Evolutionary conservation across 2,113 vertebrate genomes (phyloP).

Genomic region (rabbit (Oryctolagus cuniculus)): mOryCun1.1 NC_091447.1:35486001-35486500

Average conservation of each 20-base stretch:
- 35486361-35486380: not conserved
- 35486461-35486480: not conserved
- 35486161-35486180: slow-evolving; percentile 23
- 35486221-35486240: not conserved
- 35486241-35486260: not conserved
- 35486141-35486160: slow-evolving; percentile 55
- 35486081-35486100: slow-evolving; percentile 69
- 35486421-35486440: slow-evolving; percentile 12
- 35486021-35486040: slow-evolving; percentile 77
- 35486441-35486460: not conserved
- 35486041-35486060: slow-evolving; percentile 79
- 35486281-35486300: not conserved
- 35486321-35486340: not conserved
- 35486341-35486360: not conserved
- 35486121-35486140: slow-evolving; percentile 51
- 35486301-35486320: slow-evolving; percentile 30
- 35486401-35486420: not conserved
- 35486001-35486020: slow-evolving; percentile 75
- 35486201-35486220: not conserved
- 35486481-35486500: not conserved
- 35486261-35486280: slow-evolving; percentile 2
- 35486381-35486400: not conserved
- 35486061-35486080: slow-evolving; percentile 82
- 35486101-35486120: slow-evolving; percentile 63
- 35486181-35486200: slow-evolving; percentile 4